Evolutionary conservation across 1,140 invertebrate species (phyloP).

Genomic region (Penaeus vannamei): DNA sequence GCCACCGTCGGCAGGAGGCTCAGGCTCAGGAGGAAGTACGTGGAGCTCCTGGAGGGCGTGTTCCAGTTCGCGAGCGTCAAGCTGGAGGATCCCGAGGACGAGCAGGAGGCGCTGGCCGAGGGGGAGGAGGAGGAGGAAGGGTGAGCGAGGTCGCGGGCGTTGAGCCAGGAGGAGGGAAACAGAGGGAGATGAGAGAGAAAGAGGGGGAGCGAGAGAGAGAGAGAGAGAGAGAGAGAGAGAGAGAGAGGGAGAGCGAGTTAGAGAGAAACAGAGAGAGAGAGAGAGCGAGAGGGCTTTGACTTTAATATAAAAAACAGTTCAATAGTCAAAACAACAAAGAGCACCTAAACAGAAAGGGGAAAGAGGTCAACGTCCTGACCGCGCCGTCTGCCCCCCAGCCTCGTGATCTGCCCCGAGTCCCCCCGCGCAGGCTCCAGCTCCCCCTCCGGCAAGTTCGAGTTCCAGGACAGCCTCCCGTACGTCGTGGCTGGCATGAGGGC

Average conservation of each 20-base stretch:
- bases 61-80: conserved; percentile 53
- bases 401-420: conserved; percentile 41
- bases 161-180: neutral
- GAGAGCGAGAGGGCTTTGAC: too few relatives aligned
- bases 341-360: too few relatives aligned
- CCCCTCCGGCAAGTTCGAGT: conserved; percentile 26
- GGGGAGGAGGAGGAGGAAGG: conserved; percentile 6
- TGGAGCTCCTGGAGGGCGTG: conserved; percentile 45
- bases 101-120: neutral
- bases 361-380: too few relatives aligned
- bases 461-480: conserved; percentile 47
- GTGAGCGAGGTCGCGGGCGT: neutral
- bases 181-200: neutral
- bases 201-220: neutral
- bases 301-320: too few relatives aligned
- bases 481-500: conserved; percentile 53
- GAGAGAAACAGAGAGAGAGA: neutral
- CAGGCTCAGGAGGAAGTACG: conserved; percentile 56
- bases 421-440: conserved; percentile 25
- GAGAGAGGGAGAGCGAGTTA: neutral
- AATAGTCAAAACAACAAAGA: too few relatives aligned
- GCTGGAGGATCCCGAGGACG: conserved; percentile 49
- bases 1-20: conserved; percentile 50
- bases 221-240: neutral
- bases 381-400: neutral